phyloP scores from a whole-genome alignment of 2,888 invertebrate genomes.

The Melinopterus prodromus region DNA sequence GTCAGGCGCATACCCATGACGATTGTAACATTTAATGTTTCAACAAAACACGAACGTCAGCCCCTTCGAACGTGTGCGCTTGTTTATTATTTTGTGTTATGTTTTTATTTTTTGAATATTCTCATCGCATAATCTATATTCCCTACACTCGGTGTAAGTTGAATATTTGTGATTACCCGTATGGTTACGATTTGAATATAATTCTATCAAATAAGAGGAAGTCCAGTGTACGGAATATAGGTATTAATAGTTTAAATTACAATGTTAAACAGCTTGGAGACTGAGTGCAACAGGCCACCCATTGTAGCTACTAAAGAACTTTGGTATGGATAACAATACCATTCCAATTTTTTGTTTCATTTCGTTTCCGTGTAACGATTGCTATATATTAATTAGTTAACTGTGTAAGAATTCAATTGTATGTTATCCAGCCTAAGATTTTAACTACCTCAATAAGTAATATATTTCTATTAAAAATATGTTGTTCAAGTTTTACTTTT shows the following conservation, averaged over 20 bases:
- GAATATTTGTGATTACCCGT: background rate
- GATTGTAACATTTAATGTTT: background rate
- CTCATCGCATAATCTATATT: conserved; percentile 13
- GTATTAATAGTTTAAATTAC: conserved; percentile 56
- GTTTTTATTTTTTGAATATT: background rate
- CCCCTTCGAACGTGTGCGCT: background rate
- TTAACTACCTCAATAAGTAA: conserved; percentile 63
- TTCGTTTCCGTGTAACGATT: conserved; percentile 21
- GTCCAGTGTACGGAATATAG: conserved; percentile 38
- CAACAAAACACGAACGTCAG: background rate
- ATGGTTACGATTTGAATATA: background rate
- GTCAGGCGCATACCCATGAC: background rate
- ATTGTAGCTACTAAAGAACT: conserved; percentile 60
- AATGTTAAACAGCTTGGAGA: conserved; percentile 60
- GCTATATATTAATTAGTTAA: conserved; percentile 29
- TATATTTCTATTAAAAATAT: conserved; percentile 60
- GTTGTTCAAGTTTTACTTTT: conserved; percentile 59
- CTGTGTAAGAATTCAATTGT: conserved; percentile 27
- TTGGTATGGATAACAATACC: conserved; percentile 57
- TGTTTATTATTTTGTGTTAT: background rate
- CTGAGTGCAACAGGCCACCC: conserved; percentile 61
- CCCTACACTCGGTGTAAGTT: conserved; percentile 15
- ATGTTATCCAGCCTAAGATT: conserved; percentile 60
- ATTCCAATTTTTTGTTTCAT: conserved; percentile 36
- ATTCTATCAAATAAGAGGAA: conserved; percentile 7